phyloP scores from a whole-genome alignment of 2,888 invertebrate species.

The Tinea pellionella region DNA sequence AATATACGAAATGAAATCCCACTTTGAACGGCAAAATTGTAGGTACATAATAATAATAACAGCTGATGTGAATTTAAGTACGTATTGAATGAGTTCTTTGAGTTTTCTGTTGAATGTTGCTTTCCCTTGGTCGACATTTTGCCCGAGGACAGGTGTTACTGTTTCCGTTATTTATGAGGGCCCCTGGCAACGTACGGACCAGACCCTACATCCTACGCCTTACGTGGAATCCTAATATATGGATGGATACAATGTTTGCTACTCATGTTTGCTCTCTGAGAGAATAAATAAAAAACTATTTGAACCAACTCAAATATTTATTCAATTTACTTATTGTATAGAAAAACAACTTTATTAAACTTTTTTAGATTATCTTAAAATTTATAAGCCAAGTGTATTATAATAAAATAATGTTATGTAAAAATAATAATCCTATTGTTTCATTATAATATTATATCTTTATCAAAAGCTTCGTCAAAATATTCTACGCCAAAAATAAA shows the following conservation, averaged over 20 bases:
- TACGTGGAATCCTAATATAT: slow-evolving; percentile 5
- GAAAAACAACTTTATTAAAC: background rate
- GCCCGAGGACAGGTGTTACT: slow-evolving; percentile 6
- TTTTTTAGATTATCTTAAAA: too few species aligned
- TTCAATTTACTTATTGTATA: background rate
- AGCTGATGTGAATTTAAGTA: slow-evolving; percentile 3
- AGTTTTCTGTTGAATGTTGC: background rate
- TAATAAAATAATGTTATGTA: too few species aligned
- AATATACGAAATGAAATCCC: too few species aligned
- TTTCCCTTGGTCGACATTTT: slow-evolving; percentile 1
- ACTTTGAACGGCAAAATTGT: too few species aligned
- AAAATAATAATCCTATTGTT: too few species aligned
- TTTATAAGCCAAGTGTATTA: too few species aligned
- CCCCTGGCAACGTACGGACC: background rate
- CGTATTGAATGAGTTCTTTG: background rate
- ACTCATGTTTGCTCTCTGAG: background rate
- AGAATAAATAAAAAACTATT: background rate
- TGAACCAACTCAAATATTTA: background rate
- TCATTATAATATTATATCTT: too few species aligned
- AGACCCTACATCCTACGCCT: background rate
- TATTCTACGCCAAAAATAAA: too few species aligned
- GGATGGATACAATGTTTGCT: background rate
- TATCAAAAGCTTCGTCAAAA: too few species aligned
- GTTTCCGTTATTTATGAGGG: slow-evolving; percentile 11
- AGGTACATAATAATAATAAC: background rate